phyloP scores from a whole-genome alignment of 2,888 invertebrate species.

The Dasypogon diadema region DNA sequence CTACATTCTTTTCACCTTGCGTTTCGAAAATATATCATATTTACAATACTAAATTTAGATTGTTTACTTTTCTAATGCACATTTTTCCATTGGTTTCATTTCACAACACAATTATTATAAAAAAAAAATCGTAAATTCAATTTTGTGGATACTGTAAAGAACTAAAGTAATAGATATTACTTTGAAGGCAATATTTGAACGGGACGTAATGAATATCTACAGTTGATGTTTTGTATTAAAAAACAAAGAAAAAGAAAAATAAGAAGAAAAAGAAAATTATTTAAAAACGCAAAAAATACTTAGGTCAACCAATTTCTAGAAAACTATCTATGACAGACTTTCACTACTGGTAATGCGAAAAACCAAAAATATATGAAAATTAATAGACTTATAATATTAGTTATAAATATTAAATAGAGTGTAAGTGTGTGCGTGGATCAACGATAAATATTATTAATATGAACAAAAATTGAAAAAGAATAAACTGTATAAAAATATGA shows the following conservation, averaged over 20 bases:
- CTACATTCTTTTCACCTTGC: not conserved
- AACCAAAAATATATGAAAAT: slow-evolving; percentile 48
- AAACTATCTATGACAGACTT: slow-evolving; percentile 40
- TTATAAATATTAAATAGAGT: slow-evolving; percentile 12
- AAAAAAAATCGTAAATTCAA: slow-evolving; percentile 3
- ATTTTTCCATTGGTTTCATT: slow-evolving; percentile 13
- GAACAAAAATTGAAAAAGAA: not conserved
- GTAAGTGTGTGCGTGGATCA: slow-evolving; percentile 56
- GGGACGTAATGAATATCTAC: slow-evolving; percentile 44
- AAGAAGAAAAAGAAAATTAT: slow-evolving; percentile 9
- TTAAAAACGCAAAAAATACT: slow-evolving; percentile 10
- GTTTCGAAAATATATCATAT: slow-evolving; percentile 10
- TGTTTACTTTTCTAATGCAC: slow-evolving; percentile 42
- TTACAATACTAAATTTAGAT: slow-evolving; percentile 6
- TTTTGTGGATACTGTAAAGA: too few relatives aligned
- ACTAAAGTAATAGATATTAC: not conserved
- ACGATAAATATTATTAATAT: slow-evolving; percentile 47
- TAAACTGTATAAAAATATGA: not conserved
- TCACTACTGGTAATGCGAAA: slow-evolving; percentile 32
- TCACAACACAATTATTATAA: slow-evolving; percentile 12
- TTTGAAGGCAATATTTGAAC: slow-evolving; percentile 42
- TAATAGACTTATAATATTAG: slow-evolving; percentile 44
- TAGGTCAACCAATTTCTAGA: slow-evolving; percentile 39
- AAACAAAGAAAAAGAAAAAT: slow-evolving; percentile 14
- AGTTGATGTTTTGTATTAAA: slow-evolving; percentile 45